A percentile compares a stretch with the other conserved stretches of the same genome.
Conservation (phyloP, 2,888 invertebrate species). For the Leucozona laternaria region DNA sequence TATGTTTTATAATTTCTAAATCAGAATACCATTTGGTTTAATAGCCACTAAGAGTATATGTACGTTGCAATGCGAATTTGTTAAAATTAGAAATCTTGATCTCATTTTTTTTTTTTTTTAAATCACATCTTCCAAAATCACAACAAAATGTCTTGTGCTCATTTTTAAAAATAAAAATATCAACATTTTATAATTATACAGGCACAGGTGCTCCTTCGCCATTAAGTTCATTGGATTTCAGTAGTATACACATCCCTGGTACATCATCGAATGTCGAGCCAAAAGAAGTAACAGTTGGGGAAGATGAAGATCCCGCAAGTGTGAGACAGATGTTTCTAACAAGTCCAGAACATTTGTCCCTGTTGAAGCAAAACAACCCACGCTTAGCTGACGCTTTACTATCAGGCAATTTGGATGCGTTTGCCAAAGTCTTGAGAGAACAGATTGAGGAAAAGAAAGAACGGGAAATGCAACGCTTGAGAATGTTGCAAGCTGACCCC, state of each 20-base stretch:
- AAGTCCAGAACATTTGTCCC: slow-evolving; percentile 95
- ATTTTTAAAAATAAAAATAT: slow-evolving; percentile 18
- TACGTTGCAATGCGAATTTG: not conserved
- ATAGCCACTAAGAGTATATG: not conserved
- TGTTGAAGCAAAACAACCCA: slow-evolving; percentile 97
- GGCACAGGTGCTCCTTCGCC: slow-evolving; percentile 64
- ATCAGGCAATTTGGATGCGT: slow-evolving; percentile 92
- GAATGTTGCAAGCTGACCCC: slow-evolving; percentile 96
- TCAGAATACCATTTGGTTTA: not conserved
- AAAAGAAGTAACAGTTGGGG: slow-evolving; percentile 83
- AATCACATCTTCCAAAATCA: slow-evolving; percentile 3
- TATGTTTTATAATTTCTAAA: not conserved
- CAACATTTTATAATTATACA: slow-evolving; percentile 12
- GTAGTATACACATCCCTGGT: slow-evolving; percentile 59
- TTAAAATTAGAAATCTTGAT: slow-evolving; percentile 7
- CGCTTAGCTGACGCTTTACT: slow-evolving; percentile 95
- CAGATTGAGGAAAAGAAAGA: slow-evolving; percentile 93
- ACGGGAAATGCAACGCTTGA: slow-evolving; percentile 92
- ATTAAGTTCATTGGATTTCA: slow-evolving; percentile 59
- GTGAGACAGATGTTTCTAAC: slow-evolving; percentile 94
- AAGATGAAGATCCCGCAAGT: slow-evolving; percentile 92
- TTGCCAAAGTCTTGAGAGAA: slow-evolving; percentile 91
- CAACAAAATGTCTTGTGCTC: not conserved
- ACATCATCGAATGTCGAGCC: slow-evolving; percentile 54
- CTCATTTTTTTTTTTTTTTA: slow-evolving; percentile 1